Evolutionary conservation across 2,113 vertebrate species (phyloP).

Genomic region (Microtus montanus): DNA sequence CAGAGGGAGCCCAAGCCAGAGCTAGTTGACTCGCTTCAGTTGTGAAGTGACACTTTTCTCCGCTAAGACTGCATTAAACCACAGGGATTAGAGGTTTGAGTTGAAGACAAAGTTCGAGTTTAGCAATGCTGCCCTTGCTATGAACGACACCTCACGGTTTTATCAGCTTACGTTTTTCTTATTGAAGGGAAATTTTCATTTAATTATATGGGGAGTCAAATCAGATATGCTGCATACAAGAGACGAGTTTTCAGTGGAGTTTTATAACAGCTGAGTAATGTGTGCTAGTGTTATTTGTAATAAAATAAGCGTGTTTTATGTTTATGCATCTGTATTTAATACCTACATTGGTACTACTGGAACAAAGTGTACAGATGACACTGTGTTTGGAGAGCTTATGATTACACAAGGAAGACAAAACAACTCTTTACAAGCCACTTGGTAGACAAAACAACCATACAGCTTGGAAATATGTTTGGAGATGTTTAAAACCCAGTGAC

Average conservation of each 20-base stretch:
- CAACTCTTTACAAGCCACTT: not conserved
- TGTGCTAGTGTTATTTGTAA: too few species aligned
- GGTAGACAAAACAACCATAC: not conserved
- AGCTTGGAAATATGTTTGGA: not conserved
- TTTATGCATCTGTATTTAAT: not conserved
- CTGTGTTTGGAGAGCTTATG: not conserved
- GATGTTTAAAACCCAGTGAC: not conserved
- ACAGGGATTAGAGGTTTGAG: not conserved
- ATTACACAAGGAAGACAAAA: not conserved
- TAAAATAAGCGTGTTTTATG: not conserved
- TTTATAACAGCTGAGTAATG: too few species aligned
- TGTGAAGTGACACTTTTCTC: slow-evolving; percentile 18
- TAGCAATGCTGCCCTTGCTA: not conserved
- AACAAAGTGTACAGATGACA: not conserved
- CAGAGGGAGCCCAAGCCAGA: not conserved
- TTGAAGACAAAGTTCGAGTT: not conserved
- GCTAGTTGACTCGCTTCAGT: not conserved
- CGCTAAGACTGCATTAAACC: not conserved
- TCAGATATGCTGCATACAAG: too few species aligned
- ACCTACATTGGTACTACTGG: not conserved
- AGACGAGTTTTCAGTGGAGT: too few species aligned
- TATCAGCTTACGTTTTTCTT: too few species aligned
- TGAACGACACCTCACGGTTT: not conserved
- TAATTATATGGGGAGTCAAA: too few species aligned
- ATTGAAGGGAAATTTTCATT: too few species aligned